Base-by-base conservation (phyloP, 2,113 vertebrate species). In the Mirounga angustirostris region DNA sequence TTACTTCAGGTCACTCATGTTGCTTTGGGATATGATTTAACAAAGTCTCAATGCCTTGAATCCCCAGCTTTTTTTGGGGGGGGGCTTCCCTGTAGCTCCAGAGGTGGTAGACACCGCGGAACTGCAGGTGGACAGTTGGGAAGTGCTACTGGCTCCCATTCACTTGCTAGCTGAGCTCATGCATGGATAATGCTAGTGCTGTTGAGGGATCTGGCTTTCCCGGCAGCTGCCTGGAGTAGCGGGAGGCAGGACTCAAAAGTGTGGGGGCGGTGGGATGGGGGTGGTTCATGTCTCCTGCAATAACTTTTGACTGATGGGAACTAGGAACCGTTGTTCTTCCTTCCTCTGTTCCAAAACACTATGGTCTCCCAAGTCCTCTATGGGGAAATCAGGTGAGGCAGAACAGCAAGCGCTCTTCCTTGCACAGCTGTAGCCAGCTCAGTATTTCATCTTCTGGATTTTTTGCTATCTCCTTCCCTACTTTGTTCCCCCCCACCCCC, bases 131-230 rank as follows among this genome's bases (percentile, higher is more conserved):
- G 63, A 65, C 28, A 79, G 81, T 33, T 94, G 61, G 74, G 63
- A 67, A 84, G 79, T n/a, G 73, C 79, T 52, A 3, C 11, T 90
- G 71, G 50, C 40, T 59, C 13, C 78, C 73, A 33, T 78, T 87
- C n/a, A 46, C 85, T 94, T 40, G 46, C 85, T 40, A 61, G 89
- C 81, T 97, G 67, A 94, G 87, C 84, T 90, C 43, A 58, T 74
- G 88, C 74, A 43, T 24, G 50, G 40, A 82, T 91, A 94, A 96
- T 40, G 71, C 59, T 22, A 9, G 19, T 74, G 74, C 58, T 74
- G 21, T 59, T 63, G 58, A 78, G 71, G 82, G 78, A 74, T 84
- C 65, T 90, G 59, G 61, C 89, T 95, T 95, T 46, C 50, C 46
- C 52, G n/a, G 81, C 86, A 91, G 76, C 88, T 86, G 73, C 73